phyloP scores from a whole-genome alignment of 2,888 invertebrate species.

The Cremastinae sp. region DNA sequence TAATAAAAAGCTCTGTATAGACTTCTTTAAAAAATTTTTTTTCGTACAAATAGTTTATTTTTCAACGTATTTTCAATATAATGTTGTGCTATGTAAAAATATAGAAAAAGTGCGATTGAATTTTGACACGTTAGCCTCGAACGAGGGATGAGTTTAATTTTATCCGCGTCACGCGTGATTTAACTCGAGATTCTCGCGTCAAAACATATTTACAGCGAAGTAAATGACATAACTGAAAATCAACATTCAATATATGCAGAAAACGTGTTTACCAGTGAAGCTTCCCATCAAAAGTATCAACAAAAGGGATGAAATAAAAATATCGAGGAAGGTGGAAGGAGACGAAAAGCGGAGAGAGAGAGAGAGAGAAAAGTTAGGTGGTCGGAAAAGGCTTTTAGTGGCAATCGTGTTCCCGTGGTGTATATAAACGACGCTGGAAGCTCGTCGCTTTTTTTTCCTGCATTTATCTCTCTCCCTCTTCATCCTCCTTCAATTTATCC shows the following conservation, averaged over 20 bases:
- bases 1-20: no score
- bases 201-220: constrained; percentile 18
- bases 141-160: constrained; percentile 2
- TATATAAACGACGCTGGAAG: constrained; percentile 32
- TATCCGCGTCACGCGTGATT: neutral
- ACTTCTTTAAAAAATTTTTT: no score
- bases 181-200: constrained; percentile 5
- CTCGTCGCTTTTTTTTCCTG: constrained; percentile 1
- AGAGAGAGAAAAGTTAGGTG: constrained; percentile 6
- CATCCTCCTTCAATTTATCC: neutral
- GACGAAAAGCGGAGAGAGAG: no score
- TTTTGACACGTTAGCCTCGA: no score
- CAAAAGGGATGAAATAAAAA: constrained; percentile 22
- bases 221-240: constrained; percentile 21
- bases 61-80: no score
- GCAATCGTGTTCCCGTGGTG: constrained; percentile 50
- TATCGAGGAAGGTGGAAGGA: no score
- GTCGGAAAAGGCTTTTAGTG: constrained; percentile 46
- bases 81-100: no score
- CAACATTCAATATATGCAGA: constrained; percentile 22
- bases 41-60: no score
- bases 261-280: constrained; percentile 22
- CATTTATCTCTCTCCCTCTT: neutral
- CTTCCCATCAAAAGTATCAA: constrained; percentile 46
- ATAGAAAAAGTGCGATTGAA: no score